These are phyloP conservation scores for Coenobita brevimanus DNA, from an alignment of 1,140 invertebrate genomes.

Conservation along the genomic window DNA sequence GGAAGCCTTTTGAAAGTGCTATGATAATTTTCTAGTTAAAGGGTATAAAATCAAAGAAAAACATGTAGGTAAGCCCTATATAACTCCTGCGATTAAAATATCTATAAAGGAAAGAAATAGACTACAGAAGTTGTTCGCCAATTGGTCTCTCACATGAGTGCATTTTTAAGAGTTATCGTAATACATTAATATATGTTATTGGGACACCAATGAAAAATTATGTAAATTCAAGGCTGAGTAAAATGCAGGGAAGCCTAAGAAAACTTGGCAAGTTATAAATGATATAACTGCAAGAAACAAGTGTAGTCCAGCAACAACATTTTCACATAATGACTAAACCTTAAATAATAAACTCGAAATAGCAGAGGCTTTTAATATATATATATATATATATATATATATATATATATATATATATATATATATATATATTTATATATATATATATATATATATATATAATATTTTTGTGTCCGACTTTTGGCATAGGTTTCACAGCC, in stretches of 20 bases:
- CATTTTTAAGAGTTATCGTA: background rate
- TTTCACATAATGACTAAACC: background rate
- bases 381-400: no score
- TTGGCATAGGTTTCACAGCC: no score
- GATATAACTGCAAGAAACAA: no score
- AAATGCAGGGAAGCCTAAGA: slow-evolving; percentile 1
- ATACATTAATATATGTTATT: background rate
- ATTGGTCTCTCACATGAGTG: background rate
- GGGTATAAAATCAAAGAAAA: slow-evolving; percentile 8
- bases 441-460: no score
- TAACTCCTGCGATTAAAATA: no score
- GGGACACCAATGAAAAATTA: background rate
- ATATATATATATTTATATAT: no score
- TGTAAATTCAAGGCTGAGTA: slow-evolving; percentile 15
- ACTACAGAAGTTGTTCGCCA: slow-evolving; percentile 4
- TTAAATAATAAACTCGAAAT: background rate
- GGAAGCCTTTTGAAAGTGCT: background rate
- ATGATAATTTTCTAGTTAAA: background rate
- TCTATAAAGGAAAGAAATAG: slow-evolving; percentile 5
- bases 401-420: no score
- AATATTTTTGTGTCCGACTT: no score
- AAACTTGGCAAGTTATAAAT: background rate
- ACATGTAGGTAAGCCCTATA: background rate
- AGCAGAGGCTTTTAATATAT: background rate
- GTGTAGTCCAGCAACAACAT: background rate